Evolutionary conservation across 1,140 invertebrate species (phyloP).

Genomic region (Procambarus clarkii): DNA sequence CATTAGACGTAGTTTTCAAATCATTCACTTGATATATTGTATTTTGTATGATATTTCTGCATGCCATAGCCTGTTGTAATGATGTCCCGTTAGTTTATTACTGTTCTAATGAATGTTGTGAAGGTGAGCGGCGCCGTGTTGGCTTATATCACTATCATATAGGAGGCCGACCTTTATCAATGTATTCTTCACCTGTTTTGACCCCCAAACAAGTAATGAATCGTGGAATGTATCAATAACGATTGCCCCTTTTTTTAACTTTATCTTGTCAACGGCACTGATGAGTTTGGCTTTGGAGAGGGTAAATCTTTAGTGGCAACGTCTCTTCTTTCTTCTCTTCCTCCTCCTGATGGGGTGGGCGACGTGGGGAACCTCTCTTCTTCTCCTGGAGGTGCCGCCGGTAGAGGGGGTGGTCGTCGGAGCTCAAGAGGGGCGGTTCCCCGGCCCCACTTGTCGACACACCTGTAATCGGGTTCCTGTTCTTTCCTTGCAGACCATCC

Average conservation of each 20-base stretch:
- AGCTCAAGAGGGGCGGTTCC: neutral
- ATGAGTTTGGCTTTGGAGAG: neutral
- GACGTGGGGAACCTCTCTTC: neutral
- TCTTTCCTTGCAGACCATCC: conserved; percentile 75
- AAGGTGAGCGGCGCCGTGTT: conserved; percentile 15
- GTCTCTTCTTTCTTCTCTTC: neutral
- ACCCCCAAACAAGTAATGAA: neutral
- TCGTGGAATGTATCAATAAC: neutral
- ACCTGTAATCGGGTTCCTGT: conserved; percentile 70
- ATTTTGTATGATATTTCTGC: conserved; percentile 49
- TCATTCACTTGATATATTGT: neutral
- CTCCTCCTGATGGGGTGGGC: conserved; percentile 14
- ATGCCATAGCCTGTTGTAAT: conserved; percentile 62
- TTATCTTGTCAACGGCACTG: neutral
- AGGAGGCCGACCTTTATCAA: neutral
- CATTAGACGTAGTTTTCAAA: neutral
- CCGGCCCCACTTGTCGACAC: conserved; percentile 19
- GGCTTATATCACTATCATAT: conserved; percentile 2
- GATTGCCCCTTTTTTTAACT: conserved; percentile 1
- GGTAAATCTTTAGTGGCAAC: conserved; percentile 10
- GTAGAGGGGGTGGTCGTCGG: neutral
- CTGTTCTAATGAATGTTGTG: conserved; percentile 46
- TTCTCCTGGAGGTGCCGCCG: conserved; percentile 10
- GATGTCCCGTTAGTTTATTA: conserved; percentile 55
- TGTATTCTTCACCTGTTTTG: neutral